Conservation (phyloP, 2,888 invertebrate species). For the Erebia epiphron region DNA sequence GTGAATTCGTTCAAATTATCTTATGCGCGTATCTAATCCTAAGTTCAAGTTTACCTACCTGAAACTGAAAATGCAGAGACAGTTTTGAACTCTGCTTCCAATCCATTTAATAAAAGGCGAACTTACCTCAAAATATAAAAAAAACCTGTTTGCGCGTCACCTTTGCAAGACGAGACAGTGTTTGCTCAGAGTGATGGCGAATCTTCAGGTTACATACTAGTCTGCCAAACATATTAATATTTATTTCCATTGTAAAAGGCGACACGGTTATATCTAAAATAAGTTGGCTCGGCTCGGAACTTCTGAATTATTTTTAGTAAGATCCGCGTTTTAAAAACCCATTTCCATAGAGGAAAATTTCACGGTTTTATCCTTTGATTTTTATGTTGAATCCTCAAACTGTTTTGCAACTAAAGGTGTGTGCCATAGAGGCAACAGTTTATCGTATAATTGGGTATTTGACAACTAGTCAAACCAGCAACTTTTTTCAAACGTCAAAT, state of each 20-base stretch:
- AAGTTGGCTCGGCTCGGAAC: too few species aligned
- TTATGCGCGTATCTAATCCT: too few species aligned
- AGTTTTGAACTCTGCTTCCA: slow-evolving; percentile 20
- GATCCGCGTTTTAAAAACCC: too few species aligned
- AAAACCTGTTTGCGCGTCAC: slow-evolving; percentile 31
- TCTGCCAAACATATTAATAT: slow-evolving; percentile 33
- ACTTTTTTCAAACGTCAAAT: too few species aligned
- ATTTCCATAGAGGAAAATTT: too few species aligned
- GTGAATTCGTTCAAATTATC: too few species aligned
- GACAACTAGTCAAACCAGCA: too few species aligned
- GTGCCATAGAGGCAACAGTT: not conserved
- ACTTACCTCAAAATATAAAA: slow-evolving; percentile 35
- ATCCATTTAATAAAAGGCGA: slow-evolving; percentile 37
- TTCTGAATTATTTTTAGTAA: not conserved
- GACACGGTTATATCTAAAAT: not conserved
- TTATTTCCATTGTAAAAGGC: slow-evolving; percentile 2
- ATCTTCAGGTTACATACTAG: slow-evolving; percentile 38
- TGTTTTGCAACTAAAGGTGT: not conserved
- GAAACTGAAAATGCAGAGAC: slow-evolving; percentile 11
- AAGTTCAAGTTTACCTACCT: not conserved
- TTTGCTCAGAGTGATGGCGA: slow-evolving; percentile 40
- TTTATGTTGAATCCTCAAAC: too few species aligned
- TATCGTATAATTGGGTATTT: too few species aligned
- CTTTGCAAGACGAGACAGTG: slow-evolving; percentile 41
- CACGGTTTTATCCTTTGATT: too few species aligned